phyloP scores from a whole-genome alignment of 92 coral and sea anemone species.

The Phymanthus crucifer region DNA sequence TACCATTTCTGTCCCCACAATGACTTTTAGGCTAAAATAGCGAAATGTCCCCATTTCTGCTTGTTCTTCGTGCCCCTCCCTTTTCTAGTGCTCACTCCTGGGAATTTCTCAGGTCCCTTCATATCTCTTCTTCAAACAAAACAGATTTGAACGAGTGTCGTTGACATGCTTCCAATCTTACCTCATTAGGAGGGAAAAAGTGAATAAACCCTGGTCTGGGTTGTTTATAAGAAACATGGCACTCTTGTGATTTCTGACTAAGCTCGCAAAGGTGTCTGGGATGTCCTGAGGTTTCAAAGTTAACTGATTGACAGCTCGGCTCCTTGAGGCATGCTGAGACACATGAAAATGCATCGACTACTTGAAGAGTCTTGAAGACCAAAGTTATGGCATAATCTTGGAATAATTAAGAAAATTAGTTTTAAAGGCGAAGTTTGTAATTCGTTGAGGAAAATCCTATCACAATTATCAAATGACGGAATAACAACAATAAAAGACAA shows the following conservation, averaged over 20 bases:
- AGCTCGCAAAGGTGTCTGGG: constrained; percentile 37
- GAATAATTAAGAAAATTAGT: not conserved
- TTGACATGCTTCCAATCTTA: not conserved
- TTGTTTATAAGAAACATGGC: constrained; percentile 8
- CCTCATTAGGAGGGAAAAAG: constrained; percentile 1
- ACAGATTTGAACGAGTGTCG: too few relatives aligned
- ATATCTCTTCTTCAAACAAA: too few relatives aligned
- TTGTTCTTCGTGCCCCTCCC: too few relatives aligned
- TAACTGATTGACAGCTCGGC: constrained; percentile 21
- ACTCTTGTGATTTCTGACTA: not conserved
- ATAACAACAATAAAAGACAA: too few relatives aligned
- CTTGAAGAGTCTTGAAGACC: constrained; percentile 2
- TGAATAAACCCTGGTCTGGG: constrained; percentile 25
- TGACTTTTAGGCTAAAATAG: too few relatives aligned
- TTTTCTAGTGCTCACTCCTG: too few relatives aligned
- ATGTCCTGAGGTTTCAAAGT: constrained; percentile 16
- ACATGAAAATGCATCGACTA: constrained; percentile 4
- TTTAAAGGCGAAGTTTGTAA: too few relatives aligned
- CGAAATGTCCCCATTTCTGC: too few relatives aligned
- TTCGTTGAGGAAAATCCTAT: too few relatives aligned
- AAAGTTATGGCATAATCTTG: not conserved
- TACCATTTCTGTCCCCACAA: too few relatives aligned
- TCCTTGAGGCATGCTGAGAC: constrained; percentile 5
- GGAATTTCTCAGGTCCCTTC: too few relatives aligned
- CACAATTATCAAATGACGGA: too few relatives aligned